These are phyloP conservation scores for Lindbergichthys nudifrons DNA, from an alignment of 2,797 vertebrate species.

Conservation along the genomic window DNA sequence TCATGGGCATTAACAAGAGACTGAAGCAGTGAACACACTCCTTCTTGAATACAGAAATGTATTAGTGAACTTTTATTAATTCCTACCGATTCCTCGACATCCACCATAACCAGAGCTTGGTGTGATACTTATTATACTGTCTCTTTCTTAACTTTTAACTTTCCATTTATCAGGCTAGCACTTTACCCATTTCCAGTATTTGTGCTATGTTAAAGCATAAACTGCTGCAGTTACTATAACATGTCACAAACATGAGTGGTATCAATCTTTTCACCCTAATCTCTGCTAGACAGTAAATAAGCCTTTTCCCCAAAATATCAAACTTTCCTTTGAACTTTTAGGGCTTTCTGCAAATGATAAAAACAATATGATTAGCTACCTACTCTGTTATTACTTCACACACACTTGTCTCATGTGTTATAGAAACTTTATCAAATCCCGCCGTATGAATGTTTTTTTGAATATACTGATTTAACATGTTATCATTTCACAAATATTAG, in stretches of 20 bases:
- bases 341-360: neutral
- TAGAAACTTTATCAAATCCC: constrained; percentile 27
- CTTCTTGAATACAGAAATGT: neutral
- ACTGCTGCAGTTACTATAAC: neutral
- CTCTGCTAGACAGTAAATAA: neutral
- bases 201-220: neutral
- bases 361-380: neutral
- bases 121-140: neutral
- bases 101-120: constrained; percentile 6
- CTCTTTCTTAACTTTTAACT: constrained; percentile 25
- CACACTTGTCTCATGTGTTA: constrained; percentile 17
- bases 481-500: neutral
- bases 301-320: neutral
- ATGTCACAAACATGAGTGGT: neutral
- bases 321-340: neutral
- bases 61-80: neutral
- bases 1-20: constrained; percentile 84
- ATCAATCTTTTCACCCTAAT: neutral
- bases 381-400: neutral
- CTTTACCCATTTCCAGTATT: neutral
- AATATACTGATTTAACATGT: neutral
- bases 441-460: constrained; percentile 11
- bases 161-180: neutral
- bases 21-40: constrained; percentile 67
- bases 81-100: neutral